Conservation (phyloP, 2,797 vertebrate genomes). For the Pantherophis alleghaniensis region DNA sequence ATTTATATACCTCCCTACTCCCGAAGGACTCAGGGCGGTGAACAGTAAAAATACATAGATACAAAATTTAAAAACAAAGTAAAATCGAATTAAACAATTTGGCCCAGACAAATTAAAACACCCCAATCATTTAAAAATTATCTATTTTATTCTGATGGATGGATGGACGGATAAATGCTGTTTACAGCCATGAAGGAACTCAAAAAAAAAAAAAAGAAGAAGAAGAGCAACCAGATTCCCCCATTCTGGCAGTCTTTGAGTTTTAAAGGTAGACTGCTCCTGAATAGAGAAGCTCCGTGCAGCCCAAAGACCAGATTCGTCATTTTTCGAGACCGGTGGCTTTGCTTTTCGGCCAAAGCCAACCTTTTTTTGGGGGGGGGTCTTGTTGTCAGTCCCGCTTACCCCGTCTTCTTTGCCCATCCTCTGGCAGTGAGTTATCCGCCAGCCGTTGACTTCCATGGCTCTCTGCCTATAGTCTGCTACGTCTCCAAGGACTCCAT, state of each 20-base stretch:
- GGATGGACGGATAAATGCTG: neutral
- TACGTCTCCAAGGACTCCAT: slow-evolving; percentile 51
- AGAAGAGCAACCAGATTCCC: no score
- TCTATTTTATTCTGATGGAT: no score
- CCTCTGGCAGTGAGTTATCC: slow-evolving; percentile 13
- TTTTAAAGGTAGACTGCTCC: neutral
- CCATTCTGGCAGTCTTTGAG: neutral
- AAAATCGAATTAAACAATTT: no score
- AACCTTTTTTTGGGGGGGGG: neutral
- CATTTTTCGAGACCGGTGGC: neutral
- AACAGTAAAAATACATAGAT: no score
- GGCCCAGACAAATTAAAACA: no score
- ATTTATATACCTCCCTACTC: no score
- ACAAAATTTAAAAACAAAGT: no score
- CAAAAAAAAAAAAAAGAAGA: accelerated
- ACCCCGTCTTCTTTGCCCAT: no score
- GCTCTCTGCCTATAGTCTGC: slow-evolving; percentile 33
- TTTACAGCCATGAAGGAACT: neutral
- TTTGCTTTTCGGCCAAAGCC: neutral
- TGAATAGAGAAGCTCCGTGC: neutral
- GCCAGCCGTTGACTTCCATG: slow-evolving; percentile 15
- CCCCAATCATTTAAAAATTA: no score
- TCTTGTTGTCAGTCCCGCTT: neutral
- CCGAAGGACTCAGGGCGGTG: no score
- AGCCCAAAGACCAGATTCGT: neutral